Base-by-base conservation (phyloP, 2,888 invertebrate species). In the Nephrotoma flavescens region DNA sequence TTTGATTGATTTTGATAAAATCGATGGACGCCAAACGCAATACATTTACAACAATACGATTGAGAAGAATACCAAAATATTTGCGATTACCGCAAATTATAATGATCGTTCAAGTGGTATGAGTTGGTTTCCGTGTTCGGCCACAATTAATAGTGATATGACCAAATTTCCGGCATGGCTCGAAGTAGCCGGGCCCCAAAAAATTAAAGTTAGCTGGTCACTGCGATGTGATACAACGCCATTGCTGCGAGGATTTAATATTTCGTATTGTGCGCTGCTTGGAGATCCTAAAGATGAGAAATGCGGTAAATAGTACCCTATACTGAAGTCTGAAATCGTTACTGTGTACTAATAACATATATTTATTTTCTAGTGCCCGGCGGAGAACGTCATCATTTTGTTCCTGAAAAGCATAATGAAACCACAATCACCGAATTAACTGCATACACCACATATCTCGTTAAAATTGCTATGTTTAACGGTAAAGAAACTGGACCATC, bases 1-100 rank as follows among this genome's bases (percentile, higher is more conserved):
- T 9, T 85, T 87, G 6, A 87, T 87, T 44, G 85, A 87, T 86
- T 86, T 86, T 42, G 86, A 83, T 86, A 41, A 42, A 31, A 71
- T 87, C 83, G 41, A 42, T 45, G 71, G 47, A 3, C 11, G 42
- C 0, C 45, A 86, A 12, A 86, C 45, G 6, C 52, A 42, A 42
- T 42, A 85, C 42, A 31, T 71, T 52, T 86, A 92, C 92, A 87
- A 93, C 94, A 45, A 95, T 95, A 89, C 96, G 96, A 89, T 88
- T 9, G 84, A 84, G 12, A 84, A 84, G 42, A 84, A 84, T 42
- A 12, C 84, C n/a, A 84, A 84, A 44, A 88, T 87, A 52, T 96
- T 96, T 92, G 96, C 96, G 2, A 95, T 96, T 89, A 94, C 96
- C 6, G 95, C 95, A 0, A 96, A 96, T 89, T 93, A 93, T 15